Evolutionary conservation across 2,888 invertebrate species (phyloP).

Genomic region (Deilephila porcellus): DNA sequence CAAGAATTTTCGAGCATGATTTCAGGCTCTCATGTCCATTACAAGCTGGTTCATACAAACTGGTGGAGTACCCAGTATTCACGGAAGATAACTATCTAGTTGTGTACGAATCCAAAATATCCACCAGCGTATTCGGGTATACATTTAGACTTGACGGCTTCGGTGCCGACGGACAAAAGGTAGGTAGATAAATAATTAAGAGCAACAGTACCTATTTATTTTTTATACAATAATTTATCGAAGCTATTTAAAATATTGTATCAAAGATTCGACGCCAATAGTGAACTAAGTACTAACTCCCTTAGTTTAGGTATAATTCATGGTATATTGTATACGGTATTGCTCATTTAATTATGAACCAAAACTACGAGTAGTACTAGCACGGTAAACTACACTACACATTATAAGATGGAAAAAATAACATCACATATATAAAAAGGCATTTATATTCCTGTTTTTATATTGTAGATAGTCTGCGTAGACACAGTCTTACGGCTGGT

Average conservation of each 20-base stretch:
- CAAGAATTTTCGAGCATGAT: neutral
- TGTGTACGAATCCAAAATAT: conserved; percentile 67
- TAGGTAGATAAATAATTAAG: conserved; percentile 35
- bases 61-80: conserved; percentile 57
- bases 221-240: no score
- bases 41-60: conserved; percentile 53
- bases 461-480: conserved; percentile 57
- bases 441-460: neutral
- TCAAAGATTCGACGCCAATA: no score
- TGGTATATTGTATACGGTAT: no score
- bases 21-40: conserved; percentile 63
- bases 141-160: conserved; percentile 56
- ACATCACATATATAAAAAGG: no score
- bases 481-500: conserved; percentile 59
- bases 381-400: no score
- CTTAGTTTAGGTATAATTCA: no score
- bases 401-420: no score
- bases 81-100: conserved; percentile 59
- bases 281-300: no score
- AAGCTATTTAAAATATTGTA: no score
- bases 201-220: no score
- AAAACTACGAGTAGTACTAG: no score
- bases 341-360: no score
- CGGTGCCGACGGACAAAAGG: conserved; percentile 45
- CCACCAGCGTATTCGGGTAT: conserved; percentile 69